Evolutionary conservation across 2,797 vertebrate genomes (phyloP).

Genomic region (Caiman crocodilus): DNA sequence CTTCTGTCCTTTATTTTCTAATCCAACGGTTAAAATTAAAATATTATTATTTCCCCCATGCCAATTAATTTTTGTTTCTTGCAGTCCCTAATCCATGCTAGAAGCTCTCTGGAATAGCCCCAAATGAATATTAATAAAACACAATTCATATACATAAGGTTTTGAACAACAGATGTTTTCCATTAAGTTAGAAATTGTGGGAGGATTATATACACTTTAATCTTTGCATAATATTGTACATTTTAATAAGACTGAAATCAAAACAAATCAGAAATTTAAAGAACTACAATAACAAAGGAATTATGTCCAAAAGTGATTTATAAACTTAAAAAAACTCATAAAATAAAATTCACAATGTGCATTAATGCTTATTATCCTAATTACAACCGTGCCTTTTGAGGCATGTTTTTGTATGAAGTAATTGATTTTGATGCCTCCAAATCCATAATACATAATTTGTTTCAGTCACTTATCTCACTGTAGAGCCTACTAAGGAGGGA

Average conservation of each 20-base stretch:
- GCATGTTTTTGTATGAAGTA: conserved; percentile 60
- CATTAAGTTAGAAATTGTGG: conserved; percentile 59
- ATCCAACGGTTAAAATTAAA: conserved; percentile 27
- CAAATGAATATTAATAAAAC: conserved; percentile 57
- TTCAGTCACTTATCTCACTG: conserved; percentile 56
- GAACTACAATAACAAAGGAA: conserved; percentile 37
- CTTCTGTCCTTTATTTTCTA: conserved; percentile 38
- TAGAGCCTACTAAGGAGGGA: conserved; percentile 51
- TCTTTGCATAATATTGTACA: conserved; percentile 14
- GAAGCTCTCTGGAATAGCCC: conserved; percentile 63
- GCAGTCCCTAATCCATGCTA: conserved; percentile 65
- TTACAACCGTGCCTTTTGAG: conserved; percentile 71
- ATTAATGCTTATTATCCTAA: conserved; percentile 70
- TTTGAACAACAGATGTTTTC: conserved; percentile 50
- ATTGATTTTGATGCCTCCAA: conserved; percentile 75
- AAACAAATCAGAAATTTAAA: neutral
- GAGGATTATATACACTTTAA: conserved; percentile 27
- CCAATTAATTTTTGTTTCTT: conserved; percentile 68
- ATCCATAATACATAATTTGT: conserved; percentile 52
- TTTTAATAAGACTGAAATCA: conserved; percentile 56
- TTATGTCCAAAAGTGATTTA: conserved; percentile 65
- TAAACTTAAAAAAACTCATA: conserved; percentile 45
- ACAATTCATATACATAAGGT: conserved; percentile 70
- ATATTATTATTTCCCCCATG: conserved; percentile 39
- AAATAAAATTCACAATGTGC: conserved; percentile 61